Conservation (phyloP, 2,888 invertebrate genomes). For the Linnaemya vulpina region DNA sequence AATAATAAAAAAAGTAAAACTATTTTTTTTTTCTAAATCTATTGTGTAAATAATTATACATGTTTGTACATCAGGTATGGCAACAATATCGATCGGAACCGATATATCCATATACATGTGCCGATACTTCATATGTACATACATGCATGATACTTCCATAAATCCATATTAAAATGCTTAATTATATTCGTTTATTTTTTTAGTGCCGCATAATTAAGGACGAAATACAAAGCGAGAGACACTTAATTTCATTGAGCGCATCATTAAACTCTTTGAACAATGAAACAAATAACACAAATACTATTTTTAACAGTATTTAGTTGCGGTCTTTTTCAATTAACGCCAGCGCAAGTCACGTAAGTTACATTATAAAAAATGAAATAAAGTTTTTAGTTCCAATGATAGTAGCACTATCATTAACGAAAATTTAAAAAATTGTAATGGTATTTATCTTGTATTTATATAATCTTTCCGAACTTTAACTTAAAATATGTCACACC, state of each 20-base stretch:
- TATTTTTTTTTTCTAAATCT: constrained; percentile 2
- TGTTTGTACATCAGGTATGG: neutral
- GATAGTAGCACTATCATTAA: neutral
- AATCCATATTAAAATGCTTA: neutral
- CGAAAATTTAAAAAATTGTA: neutral
- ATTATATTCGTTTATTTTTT: neutral
- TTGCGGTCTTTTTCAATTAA: constrained; percentile 75
- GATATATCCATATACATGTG: too few relatives aligned
- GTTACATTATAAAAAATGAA: constrained; percentile 68
- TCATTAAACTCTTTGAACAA: constrained; percentile 50
- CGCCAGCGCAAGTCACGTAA: constrained; percentile 78
- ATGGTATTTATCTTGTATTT: neutral
- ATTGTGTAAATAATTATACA: constrained; percentile 13
- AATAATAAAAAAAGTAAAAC: constrained; percentile 17
- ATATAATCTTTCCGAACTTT: neutral
- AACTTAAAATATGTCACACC: too few relatives aligned
- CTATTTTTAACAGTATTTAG: constrained; percentile 79
- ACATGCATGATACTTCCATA: too few relatives aligned
- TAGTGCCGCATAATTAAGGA: neutral
- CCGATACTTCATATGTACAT: too few relatives aligned
- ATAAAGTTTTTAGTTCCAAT: neutral
- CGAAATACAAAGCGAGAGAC: neutral
- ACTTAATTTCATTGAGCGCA: constrained; percentile 6
- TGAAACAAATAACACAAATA: constrained; percentile 77
- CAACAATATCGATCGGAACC: too few relatives aligned